phyloP scores from a whole-genome alignment of 2,113 vertebrate genomes.

The Chloroceryle aenea region DNA sequence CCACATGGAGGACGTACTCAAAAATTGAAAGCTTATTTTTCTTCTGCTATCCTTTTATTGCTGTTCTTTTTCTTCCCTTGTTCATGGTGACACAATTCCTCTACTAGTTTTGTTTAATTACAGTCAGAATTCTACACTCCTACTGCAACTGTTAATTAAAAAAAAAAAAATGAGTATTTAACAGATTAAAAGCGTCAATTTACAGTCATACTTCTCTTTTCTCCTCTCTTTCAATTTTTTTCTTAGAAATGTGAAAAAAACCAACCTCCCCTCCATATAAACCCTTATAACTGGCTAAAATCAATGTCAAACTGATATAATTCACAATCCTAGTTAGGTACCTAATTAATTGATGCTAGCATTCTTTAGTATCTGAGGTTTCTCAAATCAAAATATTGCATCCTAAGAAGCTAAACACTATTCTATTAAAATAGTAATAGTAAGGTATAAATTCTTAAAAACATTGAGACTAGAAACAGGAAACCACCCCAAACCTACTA shows the following conservation, averaged over 20 bases:
- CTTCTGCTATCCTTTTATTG: background rate
- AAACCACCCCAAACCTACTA: background rate
- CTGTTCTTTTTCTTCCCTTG: background rate
- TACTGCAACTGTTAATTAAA: background rate
- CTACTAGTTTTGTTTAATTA: background rate
- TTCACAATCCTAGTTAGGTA: background rate
- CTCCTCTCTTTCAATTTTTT: background rate
- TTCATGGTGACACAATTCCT: background rate
- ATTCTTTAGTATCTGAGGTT: background rate
- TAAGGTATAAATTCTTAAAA: background rate
- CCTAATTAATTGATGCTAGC: background rate
- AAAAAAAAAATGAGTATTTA: background rate
- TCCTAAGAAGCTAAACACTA: background rate
- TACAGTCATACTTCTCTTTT: background rate
- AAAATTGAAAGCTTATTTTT: background rate
- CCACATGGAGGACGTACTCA: background rate
- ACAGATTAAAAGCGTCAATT: background rate
- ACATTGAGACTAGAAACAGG: background rate
- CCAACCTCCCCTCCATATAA: background rate
- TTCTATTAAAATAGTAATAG: background rate
- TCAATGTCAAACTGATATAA: background rate
- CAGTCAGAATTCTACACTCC: background rate
- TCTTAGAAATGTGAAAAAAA: background rate
- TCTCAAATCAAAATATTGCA: background rate
- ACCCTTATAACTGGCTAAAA: background rate